A percentile compares a stretch with the other conserved stretches of the same genome.
Conservation (phyloP, 2,888 invertebrate genomes). For the Cinara cedri region DNA sequence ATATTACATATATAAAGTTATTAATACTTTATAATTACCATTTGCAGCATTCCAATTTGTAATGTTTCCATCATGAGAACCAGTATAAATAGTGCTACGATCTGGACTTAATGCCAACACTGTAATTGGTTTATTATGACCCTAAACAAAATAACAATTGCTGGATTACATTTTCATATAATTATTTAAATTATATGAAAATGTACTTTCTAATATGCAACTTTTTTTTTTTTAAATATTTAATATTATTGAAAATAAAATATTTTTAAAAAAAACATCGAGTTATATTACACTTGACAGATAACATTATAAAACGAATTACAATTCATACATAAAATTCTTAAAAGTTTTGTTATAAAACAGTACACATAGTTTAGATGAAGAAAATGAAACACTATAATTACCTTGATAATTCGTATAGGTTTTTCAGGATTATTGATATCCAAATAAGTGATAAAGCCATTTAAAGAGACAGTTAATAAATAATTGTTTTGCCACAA, state of each 20-base stretch:
- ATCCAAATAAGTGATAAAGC: conserved; percentile 93
- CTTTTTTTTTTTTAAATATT: not conserved
- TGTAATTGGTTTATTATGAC: conserved; percentile 98
- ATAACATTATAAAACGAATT: too few relatives aligned
- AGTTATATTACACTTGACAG: too few relatives aligned
- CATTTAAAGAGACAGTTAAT: conserved; percentile 90
- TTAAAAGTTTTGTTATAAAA: not conserved
- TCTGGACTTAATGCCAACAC: conserved; percentile 80
- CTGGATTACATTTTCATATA: not conserved
- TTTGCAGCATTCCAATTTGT: conserved; percentile 81
- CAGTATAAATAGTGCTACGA: conserved; percentile 81
- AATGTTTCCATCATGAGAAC: conserved; percentile 91
- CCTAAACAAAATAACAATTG: conserved; percentile 65
- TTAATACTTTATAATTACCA: conserved; percentile 61
- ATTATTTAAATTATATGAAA: too few relatives aligned
- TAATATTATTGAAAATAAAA: too few relatives aligned
- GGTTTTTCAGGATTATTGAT: conserved; percentile 83
- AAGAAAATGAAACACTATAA: too few relatives aligned
- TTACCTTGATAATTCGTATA: conserved; percentile 76
- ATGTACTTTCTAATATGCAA: not conserved
- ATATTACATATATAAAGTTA: not conserved
- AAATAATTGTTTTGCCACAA: conserved; percentile 92
- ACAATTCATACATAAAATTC: too few relatives aligned
- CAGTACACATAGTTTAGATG: not conserved
- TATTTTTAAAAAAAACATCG: too few relatives aligned